phyloP scores from a whole-genome alignment of 2,113 vertebrate species.

The Myxocyprinus asiaticus region DNA sequence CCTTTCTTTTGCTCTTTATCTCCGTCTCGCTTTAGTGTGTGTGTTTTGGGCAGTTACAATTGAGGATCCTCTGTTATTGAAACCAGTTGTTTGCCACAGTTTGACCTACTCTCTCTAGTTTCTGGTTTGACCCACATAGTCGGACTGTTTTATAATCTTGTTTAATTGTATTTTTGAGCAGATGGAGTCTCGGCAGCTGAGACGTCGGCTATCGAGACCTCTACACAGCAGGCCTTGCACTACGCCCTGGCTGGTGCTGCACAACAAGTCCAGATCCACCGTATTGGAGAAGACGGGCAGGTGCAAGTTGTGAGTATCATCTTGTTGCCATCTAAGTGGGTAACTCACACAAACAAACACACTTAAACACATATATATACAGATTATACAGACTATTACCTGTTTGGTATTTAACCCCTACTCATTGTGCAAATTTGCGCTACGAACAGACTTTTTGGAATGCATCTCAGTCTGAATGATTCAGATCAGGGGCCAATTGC shows the following conservation, averaged over 20 bases:
- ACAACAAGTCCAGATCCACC: slow-evolving; percentile 96
- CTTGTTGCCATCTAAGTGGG: not conserved
- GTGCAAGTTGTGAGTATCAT: slow-evolving; percentile 90
- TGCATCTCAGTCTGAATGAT: no score
- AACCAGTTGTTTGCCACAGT: slow-evolving; percentile 20
- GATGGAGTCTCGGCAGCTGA: slow-evolving; percentile 68
- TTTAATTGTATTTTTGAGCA: slow-evolving; percentile 50
- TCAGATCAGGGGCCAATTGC: no score
- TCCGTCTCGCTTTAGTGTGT: not conserved
- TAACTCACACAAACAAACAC: not conserved
- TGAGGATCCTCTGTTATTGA: not conserved
- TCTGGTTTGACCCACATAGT: slow-evolving; percentile 23
- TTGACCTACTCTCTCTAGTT: slow-evolving; percentile 15
- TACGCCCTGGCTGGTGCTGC: slow-evolving; percentile 89
- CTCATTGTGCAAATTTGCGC: no score
- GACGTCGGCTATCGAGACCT: slow-evolving; percentile 78
- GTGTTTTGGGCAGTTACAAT: not conserved
- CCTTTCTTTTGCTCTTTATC: no score
- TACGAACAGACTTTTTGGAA: no score
- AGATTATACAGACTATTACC: no score
- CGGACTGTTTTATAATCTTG: not conserved
- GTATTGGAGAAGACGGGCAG: slow-evolving; percentile 95
- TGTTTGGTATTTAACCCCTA: no score
- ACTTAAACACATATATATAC: no score
- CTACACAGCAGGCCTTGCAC: slow-evolving; percentile 89